phyloP scores from a whole-genome alignment of 1,140 invertebrate genomes.

The Drosophila sp. region DNA sequence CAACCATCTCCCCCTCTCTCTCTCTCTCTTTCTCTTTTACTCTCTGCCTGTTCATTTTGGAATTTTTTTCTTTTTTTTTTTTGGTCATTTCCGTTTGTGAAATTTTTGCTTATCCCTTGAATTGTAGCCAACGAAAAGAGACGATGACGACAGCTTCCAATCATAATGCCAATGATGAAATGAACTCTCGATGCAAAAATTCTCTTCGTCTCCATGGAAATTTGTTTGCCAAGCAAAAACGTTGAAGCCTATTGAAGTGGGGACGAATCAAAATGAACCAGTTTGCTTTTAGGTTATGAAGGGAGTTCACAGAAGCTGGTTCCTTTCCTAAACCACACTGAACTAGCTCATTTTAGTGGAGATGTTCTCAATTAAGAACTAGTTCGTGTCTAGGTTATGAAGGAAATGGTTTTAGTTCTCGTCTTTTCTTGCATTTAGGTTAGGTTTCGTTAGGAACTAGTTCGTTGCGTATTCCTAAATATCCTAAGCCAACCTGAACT shows the following conservation, averaged over 20 bases:
- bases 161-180: conserved; percentile 78
- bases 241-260: neutral
- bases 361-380: neutral
- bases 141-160: conserved; percentile 54
- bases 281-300: neutral
- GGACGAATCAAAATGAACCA: conserved; percentile 31
- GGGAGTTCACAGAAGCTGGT: too few species aligned
- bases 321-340: too few species aligned
- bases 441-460: too few species aligned
- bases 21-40: conserved; percentile 7
- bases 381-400: too few species aligned
- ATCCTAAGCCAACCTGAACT: too few species aligned
- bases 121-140: conserved; percentile 31
- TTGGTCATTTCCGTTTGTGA: conserved; percentile 60
- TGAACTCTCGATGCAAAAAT: conserved; percentile 25
- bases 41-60: neutral
- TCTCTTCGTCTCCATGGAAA: neutral
- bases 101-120: conserved; percentile 59
- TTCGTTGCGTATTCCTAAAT: too few species aligned
- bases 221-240: neutral
- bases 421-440: too few species aligned
- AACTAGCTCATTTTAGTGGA: too few species aligned
- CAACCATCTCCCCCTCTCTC: conserved; percentile 8
- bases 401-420: too few species aligned
- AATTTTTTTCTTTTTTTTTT: neutral